Evolutionary conservation across 1,140 invertebrate genomes (phyloP).

Genomic region (Camponotus vicinus): DNA sequence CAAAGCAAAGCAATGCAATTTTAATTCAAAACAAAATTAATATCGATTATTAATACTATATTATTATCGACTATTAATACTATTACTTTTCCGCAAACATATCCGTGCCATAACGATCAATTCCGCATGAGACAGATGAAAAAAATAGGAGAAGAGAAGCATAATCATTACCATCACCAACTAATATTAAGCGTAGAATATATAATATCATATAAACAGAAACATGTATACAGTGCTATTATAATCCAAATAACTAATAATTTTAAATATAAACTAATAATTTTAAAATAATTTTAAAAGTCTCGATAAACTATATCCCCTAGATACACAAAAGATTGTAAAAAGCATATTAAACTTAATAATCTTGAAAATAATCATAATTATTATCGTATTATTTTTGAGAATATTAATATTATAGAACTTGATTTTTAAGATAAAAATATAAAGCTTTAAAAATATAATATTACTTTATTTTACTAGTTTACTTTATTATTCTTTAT

Average conservation of each 20-base stretch:
- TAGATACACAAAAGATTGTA: background rate
- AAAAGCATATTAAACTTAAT: background rate
- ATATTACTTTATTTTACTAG: background rate
- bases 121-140: conserved; percentile 52
- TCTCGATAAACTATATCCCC: background rate
- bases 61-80: no score
- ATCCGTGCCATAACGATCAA: background rate
- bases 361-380: background rate
- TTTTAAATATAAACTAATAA: no score
- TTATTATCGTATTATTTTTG: background rate
- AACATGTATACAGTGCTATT: background rate
- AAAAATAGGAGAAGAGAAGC: conserved; percentile 63
- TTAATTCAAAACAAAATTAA: background rate
- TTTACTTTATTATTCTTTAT: no score
- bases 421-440: background rate
- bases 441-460: background rate
- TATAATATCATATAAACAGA: background rate
- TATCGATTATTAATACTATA: background rate
- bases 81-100: background rate
- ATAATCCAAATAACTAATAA: background rate
- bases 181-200: conserved; percentile 12
- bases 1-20: background rate
- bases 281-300: background rate
- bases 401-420: background rate
- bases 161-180: conserved; percentile 47